phyloP scores from a whole-genome alignment of 2,113 vertebrate species.

The Noturus placidus region DNA sequence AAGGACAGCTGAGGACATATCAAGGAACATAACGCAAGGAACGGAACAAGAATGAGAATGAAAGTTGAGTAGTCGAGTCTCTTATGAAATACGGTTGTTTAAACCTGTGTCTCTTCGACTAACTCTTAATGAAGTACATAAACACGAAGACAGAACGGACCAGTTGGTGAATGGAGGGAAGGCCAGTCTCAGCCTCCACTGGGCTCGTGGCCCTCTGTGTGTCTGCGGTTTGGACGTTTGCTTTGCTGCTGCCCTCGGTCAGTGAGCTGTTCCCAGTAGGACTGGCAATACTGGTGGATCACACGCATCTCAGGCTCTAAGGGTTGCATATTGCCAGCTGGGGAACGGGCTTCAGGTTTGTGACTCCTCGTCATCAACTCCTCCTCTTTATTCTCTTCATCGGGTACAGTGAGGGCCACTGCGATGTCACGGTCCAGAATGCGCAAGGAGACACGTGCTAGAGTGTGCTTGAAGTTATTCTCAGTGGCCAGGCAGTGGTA shows the following conservation, averaged over 20 bases:
- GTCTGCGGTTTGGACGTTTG: slow-evolving; percentile 62
- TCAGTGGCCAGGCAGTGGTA: slow-evolving; percentile 83
- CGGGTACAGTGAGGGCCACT: slow-evolving; percentile 70
- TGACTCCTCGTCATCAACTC: neutral
- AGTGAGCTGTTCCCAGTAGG: slow-evolving; percentile 72
- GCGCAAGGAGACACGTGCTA: slow-evolving; percentile 74
- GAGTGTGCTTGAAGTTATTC: slow-evolving; percentile 81
- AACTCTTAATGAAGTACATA: neutral
- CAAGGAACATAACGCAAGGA: neutral
- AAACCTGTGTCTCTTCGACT: neutral
- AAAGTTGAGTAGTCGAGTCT: neutral
- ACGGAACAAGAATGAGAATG: neutral
- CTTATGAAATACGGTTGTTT: neutral
- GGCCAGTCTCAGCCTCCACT: slow-evolving; percentile 64
- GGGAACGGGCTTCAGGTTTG: slow-evolving; percentile 9
- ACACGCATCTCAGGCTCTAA: slow-evolving; percentile 70
- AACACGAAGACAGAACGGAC: neutral
- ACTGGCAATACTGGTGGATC: slow-evolving; percentile 78
- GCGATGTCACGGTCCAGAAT: slow-evolving; percentile 78
- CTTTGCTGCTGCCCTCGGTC: slow-evolving; percentile 48
- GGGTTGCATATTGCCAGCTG: slow-evolving; percentile 44
- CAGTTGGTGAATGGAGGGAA: neutral
- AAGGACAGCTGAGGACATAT: neutral
- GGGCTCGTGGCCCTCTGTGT: slow-evolving; percentile 70
- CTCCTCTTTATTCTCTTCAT: slow-evolving; percentile 62